These are phyloP conservation scores for Numenius arquata DNA, from an alignment of 2,113 vertebrate genomes.

Conservation along the genomic window DNA sequence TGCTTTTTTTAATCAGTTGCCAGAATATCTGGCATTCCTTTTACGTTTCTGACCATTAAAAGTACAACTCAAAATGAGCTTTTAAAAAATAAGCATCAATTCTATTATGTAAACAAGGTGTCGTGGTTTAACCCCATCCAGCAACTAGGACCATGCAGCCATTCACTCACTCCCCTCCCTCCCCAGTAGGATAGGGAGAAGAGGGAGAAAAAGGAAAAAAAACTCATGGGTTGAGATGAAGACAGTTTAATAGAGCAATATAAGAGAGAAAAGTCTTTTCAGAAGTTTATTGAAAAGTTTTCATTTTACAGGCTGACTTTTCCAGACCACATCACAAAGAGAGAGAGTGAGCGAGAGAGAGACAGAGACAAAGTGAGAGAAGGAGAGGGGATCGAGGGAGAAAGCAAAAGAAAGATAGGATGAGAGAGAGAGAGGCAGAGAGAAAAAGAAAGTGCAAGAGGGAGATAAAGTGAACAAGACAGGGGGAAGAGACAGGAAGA, in stretches of 20 bases:
- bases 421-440: too few relatives aligned
- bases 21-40: background rate
- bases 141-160: too few relatives aligned
- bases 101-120: background rate
- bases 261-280: background rate
- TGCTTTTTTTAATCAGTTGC: background rate
- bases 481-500: background rate
- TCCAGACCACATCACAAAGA: background rate
- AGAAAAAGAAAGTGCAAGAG: background rate
- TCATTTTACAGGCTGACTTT: background rate
- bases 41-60: background rate
- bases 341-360: background rate
- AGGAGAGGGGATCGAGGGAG: background rate
- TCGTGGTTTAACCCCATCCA: too few relatives aligned
- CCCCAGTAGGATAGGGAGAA: too few relatives aligned
- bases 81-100: background rate
- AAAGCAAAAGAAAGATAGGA: background rate
- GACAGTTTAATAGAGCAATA: too few relatives aligned
- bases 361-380: background rate
- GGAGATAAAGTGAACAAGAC: background rate
- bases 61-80: background rate
- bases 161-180: too few relatives aligned
- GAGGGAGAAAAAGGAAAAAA: too few relatives aligned
- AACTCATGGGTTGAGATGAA: too few relatives aligned
- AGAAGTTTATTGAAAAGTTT: background rate